phyloP scores from a whole-genome alignment of 2,888 invertebrate genomes.

The Phytoseiulus persimilis region DNA sequence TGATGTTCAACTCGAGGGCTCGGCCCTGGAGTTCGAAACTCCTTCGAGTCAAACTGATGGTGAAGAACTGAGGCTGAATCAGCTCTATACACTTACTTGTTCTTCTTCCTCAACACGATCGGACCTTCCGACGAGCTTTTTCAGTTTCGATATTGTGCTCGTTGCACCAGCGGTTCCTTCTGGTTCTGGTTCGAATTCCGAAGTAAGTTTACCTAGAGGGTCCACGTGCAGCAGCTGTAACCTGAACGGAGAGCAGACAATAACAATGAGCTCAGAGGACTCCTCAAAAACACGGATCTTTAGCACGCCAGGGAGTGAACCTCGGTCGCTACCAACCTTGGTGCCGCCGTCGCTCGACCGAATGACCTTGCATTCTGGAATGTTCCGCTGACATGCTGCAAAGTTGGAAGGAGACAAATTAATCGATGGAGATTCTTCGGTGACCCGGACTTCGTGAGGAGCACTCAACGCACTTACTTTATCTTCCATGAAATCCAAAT shows the following conservation, averaged over 20 bases:
- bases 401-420: neutral
- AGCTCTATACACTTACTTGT: conserved; percentile 40
- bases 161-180: conserved; percentile 46
- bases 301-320: too few relatives aligned
- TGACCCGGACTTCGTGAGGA: too few relatives aligned
- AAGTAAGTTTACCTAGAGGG: conserved; percentile 78
- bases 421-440: too few relatives aligned
- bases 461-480: neutral
- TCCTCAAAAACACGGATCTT: too few relatives aligned
- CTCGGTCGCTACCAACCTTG: neutral
- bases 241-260: conserved; percentile 53
- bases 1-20: too few relatives aligned
- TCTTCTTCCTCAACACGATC: conserved; percentile 42
- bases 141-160: conserved; percentile 40
- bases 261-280: too few relatives aligned
- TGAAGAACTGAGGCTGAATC: neutral
- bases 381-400: neutral
- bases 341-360: neutral
- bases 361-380: neutral
- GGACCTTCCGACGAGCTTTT: conserved; percentile 44
- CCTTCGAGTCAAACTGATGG: too few relatives aligned
- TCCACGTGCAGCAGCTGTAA: conserved; percentile 78
- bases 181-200: conserved; percentile 65
- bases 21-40: too few relatives aligned
- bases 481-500: neutral